Evolutionary conservation across 1,140 invertebrate genomes (phyloP), one percentile per base, ranked within the genome.

Genomic region (Saxidomus purpurata): DNA sequence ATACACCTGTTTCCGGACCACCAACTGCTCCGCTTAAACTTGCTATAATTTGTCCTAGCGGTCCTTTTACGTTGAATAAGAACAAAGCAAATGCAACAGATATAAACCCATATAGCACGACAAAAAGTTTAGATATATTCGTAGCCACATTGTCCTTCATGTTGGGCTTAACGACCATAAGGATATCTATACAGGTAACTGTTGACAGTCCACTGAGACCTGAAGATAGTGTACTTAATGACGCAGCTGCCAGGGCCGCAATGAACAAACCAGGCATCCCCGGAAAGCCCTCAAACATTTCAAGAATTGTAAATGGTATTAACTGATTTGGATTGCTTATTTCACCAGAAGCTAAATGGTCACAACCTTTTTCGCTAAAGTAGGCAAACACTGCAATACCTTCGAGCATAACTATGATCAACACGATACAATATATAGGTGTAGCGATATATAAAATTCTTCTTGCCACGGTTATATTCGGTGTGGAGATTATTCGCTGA

Each of bases 121-220:
- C 83, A 76, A 76, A 76, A 59, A 86, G 22, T 34, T 86, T 86
- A 11, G 83, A 74, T 61, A 86, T 74, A 34, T 74, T 76, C n/a
- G 83, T 86, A 0, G 69, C 69, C 40, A 38, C 61, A 22, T 15
- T 6, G 31, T 86, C 83, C 1, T 49, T 40, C 17, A 86, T 59
- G 28, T 77, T 55, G 15, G 61, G 38, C 4, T 76, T 69, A 22
- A 28, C 3, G 11, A 76, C 49, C 25, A 55, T 76, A n/a, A 86
- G 19, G 1, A 86, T 31, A 59, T 86, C 71, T 59, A 69, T 19
- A 31, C 55, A 55, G 28, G 83, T 76, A 13, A 76, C 36, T 11
- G 83, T 67, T 0, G 69, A 36, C 22, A 77, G 49, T 25, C 83
- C 55, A 47, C 71, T 86, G 8, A 86, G 43, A 38, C 83, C 83